Base-by-base conservation (phyloP, 2,113 vertebrate species). In the Proterorhinus semilunaris region DNA sequence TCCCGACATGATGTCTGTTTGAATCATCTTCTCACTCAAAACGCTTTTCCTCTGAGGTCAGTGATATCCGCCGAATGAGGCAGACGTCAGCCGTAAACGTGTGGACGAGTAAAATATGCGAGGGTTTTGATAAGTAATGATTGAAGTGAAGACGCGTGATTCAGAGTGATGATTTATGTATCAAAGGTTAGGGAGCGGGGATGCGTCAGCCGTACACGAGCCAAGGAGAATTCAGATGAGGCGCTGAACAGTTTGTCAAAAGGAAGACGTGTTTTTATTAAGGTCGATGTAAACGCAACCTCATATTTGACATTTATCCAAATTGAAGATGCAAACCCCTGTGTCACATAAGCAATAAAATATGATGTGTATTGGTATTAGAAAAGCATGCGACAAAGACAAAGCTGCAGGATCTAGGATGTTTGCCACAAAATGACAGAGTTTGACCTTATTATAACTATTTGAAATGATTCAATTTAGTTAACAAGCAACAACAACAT, bases 151-250 rank as follows among this genome's bases (percentile, higher is more conserved):
- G 80, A 43, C n/a, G 67, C 46, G 2, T 61, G 58, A 42, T 58
- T 58, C 55, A 58, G 27, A 58, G 12, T 7, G 27, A 73, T 87
- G 47, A 83, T 82, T 83, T 69, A 84, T 88, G 77, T 57, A 86
- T 84, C 69, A 87, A 73, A 83, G 74, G 58, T 16, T 49, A 42
- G 45, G 46, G 50, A 73, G 52, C 75, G 69, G 1, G 27, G 62
- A 68, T 59, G 54, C 61, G 54, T 65, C 75, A 71, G 66, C 53
- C 42, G 78, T 74, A 75, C 45, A 65, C 15, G 45, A 75, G 61
- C 42, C 68, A 64, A 71, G 63, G 63, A 66, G 53, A 71, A 69
- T 76, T 63, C 47, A 66, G 45, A 75, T 62, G 27, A 47, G 27
- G 64, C 62, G 27, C 43, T 51, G 36, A 5, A 0, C 52, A 21